These are phyloP conservation scores for Trilocha varians DNA, from an alignment of 2,888 invertebrate species.

Conservation along the genomic window DNA sequence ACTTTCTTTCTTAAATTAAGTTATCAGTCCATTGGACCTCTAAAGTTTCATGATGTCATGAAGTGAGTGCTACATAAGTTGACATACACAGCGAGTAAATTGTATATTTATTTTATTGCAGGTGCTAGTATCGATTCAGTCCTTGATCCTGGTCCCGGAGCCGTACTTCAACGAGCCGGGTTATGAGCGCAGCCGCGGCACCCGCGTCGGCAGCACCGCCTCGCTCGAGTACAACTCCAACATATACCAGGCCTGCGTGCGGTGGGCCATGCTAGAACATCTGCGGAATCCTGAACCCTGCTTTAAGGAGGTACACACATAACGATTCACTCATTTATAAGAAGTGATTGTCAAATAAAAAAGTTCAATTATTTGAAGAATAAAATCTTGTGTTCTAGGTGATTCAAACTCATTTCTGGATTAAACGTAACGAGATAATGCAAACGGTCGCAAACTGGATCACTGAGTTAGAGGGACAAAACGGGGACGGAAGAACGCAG, in stretches of 20 bases:
- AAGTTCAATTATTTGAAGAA: neutral
- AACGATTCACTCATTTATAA: neutral
- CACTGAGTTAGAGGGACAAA: slow-evolving; percentile 85
- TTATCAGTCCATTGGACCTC: too few species aligned
- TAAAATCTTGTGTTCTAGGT: slow-evolving; percentile 68
- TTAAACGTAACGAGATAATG: slow-evolving; percentile 92
- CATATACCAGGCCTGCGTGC: slow-evolving; percentile 94
- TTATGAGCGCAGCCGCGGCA: slow-evolving; percentile 91
- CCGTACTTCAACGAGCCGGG: slow-evolving; percentile 97
- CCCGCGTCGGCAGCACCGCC: slow-evolving; percentile 89
- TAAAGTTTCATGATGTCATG: too few species aligned
- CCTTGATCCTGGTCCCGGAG: slow-evolving; percentile 91
- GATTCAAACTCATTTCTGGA: slow-evolving; percentile 94
- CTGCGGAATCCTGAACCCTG: slow-evolving; percentile 91
- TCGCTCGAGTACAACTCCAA: slow-evolving; percentile 96
- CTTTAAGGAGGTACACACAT: slow-evolving; percentile 82
- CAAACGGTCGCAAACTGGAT: slow-evolving; percentile 93
- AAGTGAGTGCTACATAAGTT: neutral
- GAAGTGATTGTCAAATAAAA: neutral
- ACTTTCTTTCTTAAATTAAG: too few species aligned
- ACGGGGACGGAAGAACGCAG: slow-evolving; percentile 83
- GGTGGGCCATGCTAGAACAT: slow-evolving; percentile 98
- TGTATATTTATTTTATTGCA: slow-evolving; percentile 27
- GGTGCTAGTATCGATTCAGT: slow-evolving; percentile 95
- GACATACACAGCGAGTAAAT: too few species aligned